Evolutionary conservation across 1,140 invertebrate species (phyloP), one percentile per base, ranked within the genome.

Genomic region (Drosophila equinoxialis): DNA sequence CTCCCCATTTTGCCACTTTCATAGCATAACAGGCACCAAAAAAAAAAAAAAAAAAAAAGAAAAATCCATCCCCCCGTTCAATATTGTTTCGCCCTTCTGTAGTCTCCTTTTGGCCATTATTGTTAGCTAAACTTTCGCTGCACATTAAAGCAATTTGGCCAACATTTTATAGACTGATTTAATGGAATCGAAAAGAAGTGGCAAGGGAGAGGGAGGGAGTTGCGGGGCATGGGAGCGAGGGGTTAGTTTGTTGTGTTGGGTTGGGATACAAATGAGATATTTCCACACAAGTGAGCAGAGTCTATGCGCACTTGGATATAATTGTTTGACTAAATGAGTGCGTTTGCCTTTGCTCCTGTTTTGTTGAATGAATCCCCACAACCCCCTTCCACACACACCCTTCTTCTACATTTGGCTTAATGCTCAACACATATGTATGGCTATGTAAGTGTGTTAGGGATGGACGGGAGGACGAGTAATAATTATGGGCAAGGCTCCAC

Each of bases 201-300:
- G 30, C 30, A 39, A 10, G 37, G 8, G 3, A 13, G 37, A 0
- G 17, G 17, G 17, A 10, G 14, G 11, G 41, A 26, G 41, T 2
- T 8, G 13, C 6, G 8, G 13, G 39, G 23, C 10, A 7, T 13
- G n/a, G 20, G 10, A 51, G 42, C 11, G 6, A n/a, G 17, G 42
- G 26, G 37, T 6, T 33, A 7, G 33, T 17, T 11, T n/a, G 20
- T n/a, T 42, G 59, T 57, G 23, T 26, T 51, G 33, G 69, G 59
- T 26, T 59, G 42, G 42, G 6, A 37, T 30, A 30, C 72, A 74
- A 74, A 86, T 86, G 83, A 87, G 83, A 86, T 82, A 86, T 86
- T 86, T 86, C 83, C 83, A 86, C 83, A 82, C 73, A 83, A 86
- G 70, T 86, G 83, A 76, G 48, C 83, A 87, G 71, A 69, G 68